phyloP scores from a whole-genome alignment of 2,888 invertebrate genomes.

The Dryococelus australis region DNA sequence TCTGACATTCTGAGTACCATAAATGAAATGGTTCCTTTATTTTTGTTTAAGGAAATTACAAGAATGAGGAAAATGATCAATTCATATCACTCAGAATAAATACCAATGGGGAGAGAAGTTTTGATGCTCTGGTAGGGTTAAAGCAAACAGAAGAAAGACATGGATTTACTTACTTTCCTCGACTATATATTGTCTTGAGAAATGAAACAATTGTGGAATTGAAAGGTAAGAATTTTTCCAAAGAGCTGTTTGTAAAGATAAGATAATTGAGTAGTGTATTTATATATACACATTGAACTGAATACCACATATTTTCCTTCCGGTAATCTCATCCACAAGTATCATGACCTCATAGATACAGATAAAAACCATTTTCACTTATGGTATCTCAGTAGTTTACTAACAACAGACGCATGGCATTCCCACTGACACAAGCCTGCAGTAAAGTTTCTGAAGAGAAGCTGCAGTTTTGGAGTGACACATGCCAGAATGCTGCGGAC shows the following conservation, averaged over 20 bases:
- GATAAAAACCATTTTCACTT: neutral
- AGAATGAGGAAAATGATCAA: conserved; percentile 72
- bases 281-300: neutral
- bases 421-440: neutral
- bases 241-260: neutral
- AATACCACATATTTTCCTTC: neutral
- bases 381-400: neutral
- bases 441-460: neutral
- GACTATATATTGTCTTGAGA: conserved; percentile 75
- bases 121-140: conserved; percentile 71
- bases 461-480: no score
- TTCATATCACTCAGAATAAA: conserved; percentile 74
- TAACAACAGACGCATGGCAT: neutral
- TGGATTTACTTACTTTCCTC: conserved; percentile 75
- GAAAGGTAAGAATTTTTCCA: conserved; percentile 62
- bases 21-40: neutral
- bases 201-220: conserved; percentile 75
- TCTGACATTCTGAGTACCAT: neutral
- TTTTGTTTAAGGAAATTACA: conserved; percentile 65
- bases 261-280: neutral
- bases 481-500: no score
- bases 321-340: neutral
- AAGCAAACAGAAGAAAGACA: conserved; percentile 66
- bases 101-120: conserved; percentile 75
- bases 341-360: neutral